These are phyloP conservation scores for Lipotes vexillifer DNA, from an alignment of 2,113 vertebrate genomes.

Conservation along the genomic window DNA sequence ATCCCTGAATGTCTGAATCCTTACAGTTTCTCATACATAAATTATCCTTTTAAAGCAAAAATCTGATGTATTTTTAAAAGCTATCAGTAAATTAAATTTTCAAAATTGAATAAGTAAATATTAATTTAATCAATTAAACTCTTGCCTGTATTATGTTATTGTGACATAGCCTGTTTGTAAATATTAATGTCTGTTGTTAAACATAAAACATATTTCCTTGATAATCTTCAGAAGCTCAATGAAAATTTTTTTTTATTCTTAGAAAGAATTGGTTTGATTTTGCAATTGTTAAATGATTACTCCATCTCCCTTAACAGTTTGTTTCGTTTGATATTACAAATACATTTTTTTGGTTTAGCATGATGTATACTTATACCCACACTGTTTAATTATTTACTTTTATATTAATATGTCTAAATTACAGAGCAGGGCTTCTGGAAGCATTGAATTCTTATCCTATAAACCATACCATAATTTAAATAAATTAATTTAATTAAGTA, in stretches of 20 bases:
- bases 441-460: neutral
- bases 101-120: neutral
- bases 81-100: constrained; percentile 13
- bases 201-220: neutral
- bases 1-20: neutral
- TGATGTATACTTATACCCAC: neutral
- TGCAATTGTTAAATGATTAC: neutral
- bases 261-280: neutral
- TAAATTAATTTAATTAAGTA: neutral
- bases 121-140: neutral
- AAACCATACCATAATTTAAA: neutral
- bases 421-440: neutral
- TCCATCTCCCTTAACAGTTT: neutral
- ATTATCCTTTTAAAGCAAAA: neutral
- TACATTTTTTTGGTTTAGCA: neutral
- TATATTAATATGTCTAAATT: neutral
- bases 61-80: neutral
- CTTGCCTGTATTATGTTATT: neutral
- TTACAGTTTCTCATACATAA: neutral
- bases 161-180: neutral
- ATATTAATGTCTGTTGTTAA: neutral
- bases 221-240: neutral
- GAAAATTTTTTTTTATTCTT: neutral
- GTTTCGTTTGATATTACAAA: neutral
- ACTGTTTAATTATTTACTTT: neutral